These are phyloP conservation scores for Smutsia gigantea DNA, from an alignment of 2,797 vertebrate genomes.

Conservation along the genomic window DNA sequence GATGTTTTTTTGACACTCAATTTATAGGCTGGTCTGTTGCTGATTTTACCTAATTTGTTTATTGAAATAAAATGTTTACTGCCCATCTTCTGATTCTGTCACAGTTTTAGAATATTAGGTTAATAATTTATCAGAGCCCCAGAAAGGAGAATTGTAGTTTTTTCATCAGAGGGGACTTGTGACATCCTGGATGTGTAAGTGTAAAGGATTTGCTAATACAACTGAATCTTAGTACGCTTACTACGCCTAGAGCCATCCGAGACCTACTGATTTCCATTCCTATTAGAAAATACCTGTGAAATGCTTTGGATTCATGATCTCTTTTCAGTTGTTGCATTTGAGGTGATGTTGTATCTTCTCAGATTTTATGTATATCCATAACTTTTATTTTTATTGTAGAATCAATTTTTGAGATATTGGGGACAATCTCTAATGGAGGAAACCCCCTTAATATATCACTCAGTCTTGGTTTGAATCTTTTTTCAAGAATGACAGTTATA, in stretches of 20 bases:
- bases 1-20: slow-evolving; percentile 81
- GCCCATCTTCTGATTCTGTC: slow-evolving; percentile 35
- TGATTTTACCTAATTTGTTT: slow-evolving; percentile 76
- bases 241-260: background rate
- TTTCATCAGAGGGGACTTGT: background rate
- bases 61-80: slow-evolving; percentile 65
- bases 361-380: background rate
- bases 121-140: slow-evolving; percentile 49
- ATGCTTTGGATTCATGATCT: background rate
- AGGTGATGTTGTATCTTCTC: background rate
- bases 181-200: background rate
- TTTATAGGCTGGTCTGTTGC: slow-evolving; percentile 77
- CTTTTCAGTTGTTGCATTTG: background rate
- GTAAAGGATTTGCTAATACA: background rate
- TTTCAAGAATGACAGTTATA: background rate
- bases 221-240: background rate
- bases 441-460: background rate
- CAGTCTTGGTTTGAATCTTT: background rate
- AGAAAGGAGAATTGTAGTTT: slow-evolving; percentile 44
- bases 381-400: slow-evolving; percentile 1
- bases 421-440: background rate
- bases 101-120: slow-evolving; percentile 38
- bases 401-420: background rate
- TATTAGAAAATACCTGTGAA: background rate
- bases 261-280: background rate